Evolutionary conservation across 2,888 invertebrate species (phyloP).

Genomic region (Noctua fimbriata): DNA sequence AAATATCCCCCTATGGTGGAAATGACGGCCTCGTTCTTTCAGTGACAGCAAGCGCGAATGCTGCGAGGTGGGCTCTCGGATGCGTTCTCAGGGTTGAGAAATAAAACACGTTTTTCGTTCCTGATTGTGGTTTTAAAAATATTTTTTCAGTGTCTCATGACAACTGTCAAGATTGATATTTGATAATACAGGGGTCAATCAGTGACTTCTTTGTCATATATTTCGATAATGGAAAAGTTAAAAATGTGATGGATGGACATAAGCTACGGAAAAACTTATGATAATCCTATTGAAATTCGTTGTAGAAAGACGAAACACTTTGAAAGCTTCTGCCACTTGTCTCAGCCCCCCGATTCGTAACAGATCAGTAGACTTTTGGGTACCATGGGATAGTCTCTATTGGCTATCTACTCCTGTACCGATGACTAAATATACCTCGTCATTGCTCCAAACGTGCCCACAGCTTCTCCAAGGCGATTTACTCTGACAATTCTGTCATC

Average conservation of each 20-base stretch:
- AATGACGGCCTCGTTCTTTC: neutral
- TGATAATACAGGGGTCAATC: no score
- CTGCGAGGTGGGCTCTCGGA: neutral
- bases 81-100: neutral
- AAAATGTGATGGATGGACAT: neutral
- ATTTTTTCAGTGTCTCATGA: neutral
- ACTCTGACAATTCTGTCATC: conserved; percentile 39
- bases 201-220: neutral
- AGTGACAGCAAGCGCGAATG: neutral
- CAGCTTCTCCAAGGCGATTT: conserved; percentile 38
- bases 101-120: neutral
- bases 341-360: neutral
- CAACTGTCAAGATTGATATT: neutral
- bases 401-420: conserved; percentile 2
- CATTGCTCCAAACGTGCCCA: conserved; percentile 41
- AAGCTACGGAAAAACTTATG: neutral
- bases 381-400: conserved; percentile 2
- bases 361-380: neutral
- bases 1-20: neutral
- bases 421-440: conserved; percentile 8
- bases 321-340: neutral
- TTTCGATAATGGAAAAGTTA: neutral
- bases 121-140: neutral
- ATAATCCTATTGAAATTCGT: neutral
- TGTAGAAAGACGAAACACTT: neutral